Conservation (phyloP, 92 coral and sea anemone genomes). For the Epizoanthus rinbou region DNA sequence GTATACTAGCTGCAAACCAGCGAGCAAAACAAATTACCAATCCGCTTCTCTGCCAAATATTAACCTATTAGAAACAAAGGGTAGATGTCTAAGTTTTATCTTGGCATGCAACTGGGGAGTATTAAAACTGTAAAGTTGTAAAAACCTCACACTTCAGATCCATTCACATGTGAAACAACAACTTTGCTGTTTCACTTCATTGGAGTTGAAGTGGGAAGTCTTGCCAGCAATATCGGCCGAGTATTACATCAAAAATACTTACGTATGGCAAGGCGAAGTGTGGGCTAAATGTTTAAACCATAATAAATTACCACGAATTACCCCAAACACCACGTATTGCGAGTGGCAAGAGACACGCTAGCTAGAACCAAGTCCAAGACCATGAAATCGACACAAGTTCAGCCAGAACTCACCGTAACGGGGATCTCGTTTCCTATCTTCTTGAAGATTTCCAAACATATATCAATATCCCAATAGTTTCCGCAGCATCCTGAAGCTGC, state of each 20-base stretch:
- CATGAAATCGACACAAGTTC: no score
- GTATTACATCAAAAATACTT: no score
- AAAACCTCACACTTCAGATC: no score
- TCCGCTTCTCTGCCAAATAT: background rate
- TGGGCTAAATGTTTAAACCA: slow-evolving; percentile 9
- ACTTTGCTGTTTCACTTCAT: no score
- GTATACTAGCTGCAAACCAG: background rate
- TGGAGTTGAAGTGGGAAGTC: background rate
- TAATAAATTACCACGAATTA: background rate
- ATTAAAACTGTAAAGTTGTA: no score
- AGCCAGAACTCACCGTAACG: slow-evolving; percentile 15
- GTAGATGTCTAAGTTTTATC: slow-evolving; percentile 2
- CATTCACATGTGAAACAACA: no score
- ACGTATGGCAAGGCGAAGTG: background rate
- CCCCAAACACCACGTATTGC: background rate
- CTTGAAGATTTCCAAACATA: background rate
- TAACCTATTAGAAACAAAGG: background rate
- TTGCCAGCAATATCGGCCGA: background rate
- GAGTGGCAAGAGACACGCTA: no score
- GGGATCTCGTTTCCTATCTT: background rate
- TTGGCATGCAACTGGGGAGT: no score
- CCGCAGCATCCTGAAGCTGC: background rate
- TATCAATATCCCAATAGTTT: background rate
- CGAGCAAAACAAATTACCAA: slow-evolving; percentile 8
- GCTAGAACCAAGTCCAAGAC: no score